Evolutionary conservation across 2,888 invertebrate genomes (phyloP).

Genomic region (Erebia aethiops): DNA sequence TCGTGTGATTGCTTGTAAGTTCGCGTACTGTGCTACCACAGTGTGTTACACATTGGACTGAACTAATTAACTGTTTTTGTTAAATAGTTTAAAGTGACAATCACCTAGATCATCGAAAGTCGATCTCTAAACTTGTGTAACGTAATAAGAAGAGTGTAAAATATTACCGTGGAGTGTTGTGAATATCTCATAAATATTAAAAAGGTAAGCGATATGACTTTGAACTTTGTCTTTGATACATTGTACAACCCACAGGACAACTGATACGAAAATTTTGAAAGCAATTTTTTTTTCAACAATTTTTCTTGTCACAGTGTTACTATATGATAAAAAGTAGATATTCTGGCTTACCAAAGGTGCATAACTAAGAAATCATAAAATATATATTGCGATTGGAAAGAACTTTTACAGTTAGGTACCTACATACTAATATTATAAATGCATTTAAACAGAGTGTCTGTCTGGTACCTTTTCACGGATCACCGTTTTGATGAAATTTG

Average conservation of each 20-base stretch:
- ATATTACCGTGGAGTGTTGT: not conserved
- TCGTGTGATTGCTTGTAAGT: conserved; percentile 21
- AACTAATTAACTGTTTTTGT: conserved; percentile 1
- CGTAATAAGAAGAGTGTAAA: not conserved
- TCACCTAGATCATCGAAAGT: not conserved
- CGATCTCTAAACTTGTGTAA: not conserved
- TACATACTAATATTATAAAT: too few relatives aligned
- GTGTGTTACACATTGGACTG: conserved; percentile 3
- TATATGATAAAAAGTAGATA: too few relatives aligned
- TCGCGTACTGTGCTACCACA: not conserved
- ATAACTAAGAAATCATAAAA: too few relatives aligned
- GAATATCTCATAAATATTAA: not conserved
- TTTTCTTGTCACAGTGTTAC: too few relatives aligned
- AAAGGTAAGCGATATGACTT: not conserved
- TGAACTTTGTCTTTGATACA: not conserved
- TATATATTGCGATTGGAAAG: too few relatives aligned
- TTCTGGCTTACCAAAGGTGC: too few relatives aligned
- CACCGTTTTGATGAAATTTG: too few relatives aligned
- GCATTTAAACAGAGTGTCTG: too few relatives aligned
- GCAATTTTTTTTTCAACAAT: not conserved
- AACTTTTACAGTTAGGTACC: too few relatives aligned
- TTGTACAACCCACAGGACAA: too few relatives aligned
- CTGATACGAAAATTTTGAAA: not conserved
- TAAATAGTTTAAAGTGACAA: not conserved
- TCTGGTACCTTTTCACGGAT: too few relatives aligned